Base-by-base conservation (phyloP, 64 coral and sea anemone genomes). In the Astreopora myriophthalma region DNA sequence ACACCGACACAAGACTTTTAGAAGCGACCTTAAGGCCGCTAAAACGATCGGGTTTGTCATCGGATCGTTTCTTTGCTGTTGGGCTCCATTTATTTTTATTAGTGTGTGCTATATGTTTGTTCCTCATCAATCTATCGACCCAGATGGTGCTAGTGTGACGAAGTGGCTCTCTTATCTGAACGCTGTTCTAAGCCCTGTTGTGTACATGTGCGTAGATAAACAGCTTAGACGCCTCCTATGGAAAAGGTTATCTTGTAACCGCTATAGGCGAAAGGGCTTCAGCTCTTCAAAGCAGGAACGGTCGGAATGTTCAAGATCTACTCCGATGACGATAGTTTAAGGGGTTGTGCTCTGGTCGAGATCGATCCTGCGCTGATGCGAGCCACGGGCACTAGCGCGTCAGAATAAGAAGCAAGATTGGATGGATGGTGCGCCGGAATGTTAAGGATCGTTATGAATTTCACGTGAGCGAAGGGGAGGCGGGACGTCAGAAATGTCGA, bases 141-240 rank as follows among this genome's bases (percentile, higher is more conserved):
- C 85, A 8, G 26, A 61, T 48, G 67, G 89, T 62, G 95, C 86
- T 8, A 97, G 76, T 13, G 72, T 93, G 6, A 71, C 87, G n/a
- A 97, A 97, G 20, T 97, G 95, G 95, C 26, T 97, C 22, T 92
- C 95, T 2, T 97, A 97, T 29, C 44, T 94, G 4, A 97, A 97
- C 34, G 91, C 92, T 3, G 89, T 97, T 19, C 48, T 97, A 11
- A 97, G 94, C 55, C 95, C 95, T 3, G 33, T 97, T 26, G 87
- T 94, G 19, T 97, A 97, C n/a, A 94, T 92, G 1, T 94, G 79
- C 63, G 91, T 97, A 6, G 95, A 97, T 25, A 97, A 97, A 46
- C 91, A 90, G 25, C 29, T 97, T 26, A 79, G 95, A 55, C 81
- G 68, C 29, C 48, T 97, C 4, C 91, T 97, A 20, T 39, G 31